Evolutionary conservation across 1,140 invertebrate genomes (phyloP).

Genomic region (Zaprionus tsacasi): DNA sequence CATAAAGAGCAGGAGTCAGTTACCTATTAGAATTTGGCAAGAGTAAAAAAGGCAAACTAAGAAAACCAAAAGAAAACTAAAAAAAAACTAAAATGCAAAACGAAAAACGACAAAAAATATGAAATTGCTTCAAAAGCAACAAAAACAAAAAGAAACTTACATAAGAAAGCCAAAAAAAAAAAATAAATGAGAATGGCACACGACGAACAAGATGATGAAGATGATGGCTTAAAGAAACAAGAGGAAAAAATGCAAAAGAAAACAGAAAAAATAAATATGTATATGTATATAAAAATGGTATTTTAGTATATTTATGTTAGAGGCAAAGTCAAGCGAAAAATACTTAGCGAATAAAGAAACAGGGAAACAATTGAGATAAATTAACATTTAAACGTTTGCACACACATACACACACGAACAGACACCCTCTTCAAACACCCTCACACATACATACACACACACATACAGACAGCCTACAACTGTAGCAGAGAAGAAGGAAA

Average conservation of each 20-base stretch:
- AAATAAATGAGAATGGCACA: constrained; percentile 42
- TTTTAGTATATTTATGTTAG: constrained; percentile 81
- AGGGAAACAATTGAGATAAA: constrained; percentile 82
- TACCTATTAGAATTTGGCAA: constrained; percentile 84
- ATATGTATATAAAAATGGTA: constrained; percentile 66
- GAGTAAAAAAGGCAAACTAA: constrained; percentile 41
- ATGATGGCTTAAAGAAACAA: constrained; percentile 52
- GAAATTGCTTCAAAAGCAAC: constrained; percentile 78
- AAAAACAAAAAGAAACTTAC: constrained; percentile 47
- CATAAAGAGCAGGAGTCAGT: constrained; percentile 83
- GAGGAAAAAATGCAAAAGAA: constrained; percentile 26
- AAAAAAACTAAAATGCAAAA: constrained; percentile 42
- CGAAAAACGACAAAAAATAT: constrained; percentile 37
- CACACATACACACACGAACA: constrained; percentile 15
- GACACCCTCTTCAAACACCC: constrained; percentile 12
- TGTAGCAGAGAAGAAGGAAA: constrained; percentile 16
- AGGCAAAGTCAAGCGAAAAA: constrained; percentile 52
- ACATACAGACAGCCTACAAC: constrained; percentile 35
- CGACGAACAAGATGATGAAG: constrained; percentile 51
- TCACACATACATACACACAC: constrained; percentile 13
- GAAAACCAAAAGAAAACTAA: constrained; percentile 37
- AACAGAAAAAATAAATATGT: constrained; percentile 48
- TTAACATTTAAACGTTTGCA: constrained; percentile 76
- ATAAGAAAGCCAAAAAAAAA: constrained; percentile 28
- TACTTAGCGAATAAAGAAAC: constrained; percentile 82